Conservation (phyloP, 2,113 vertebrate genomes). For the Entomyzon cyanotis region DNA sequence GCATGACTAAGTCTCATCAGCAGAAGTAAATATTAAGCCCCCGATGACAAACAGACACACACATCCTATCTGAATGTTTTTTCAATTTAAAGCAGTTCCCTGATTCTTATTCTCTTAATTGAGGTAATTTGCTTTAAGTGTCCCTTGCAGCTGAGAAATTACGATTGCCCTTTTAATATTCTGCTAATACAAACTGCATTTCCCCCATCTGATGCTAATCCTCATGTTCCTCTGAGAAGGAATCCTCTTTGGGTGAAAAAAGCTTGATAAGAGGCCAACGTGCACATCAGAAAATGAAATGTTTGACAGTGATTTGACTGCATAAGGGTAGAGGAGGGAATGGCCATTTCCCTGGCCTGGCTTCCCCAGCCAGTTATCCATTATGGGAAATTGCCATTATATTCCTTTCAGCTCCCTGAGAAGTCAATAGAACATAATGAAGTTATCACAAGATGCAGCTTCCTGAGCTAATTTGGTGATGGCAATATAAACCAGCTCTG, state of each 20-base stretch:
- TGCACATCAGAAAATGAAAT: neutral
- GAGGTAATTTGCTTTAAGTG: constrained; percentile 47
- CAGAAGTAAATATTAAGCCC: constrained; percentile 80
- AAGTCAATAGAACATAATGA: constrained; percentile 36
- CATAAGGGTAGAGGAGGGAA: neutral
- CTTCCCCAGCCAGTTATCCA: neutral
- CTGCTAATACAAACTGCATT: neutral
- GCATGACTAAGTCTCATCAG: constrained; percentile 78
- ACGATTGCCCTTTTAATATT: constrained; percentile 52
- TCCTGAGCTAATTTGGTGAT: constrained; percentile 24
- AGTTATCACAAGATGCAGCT: constrained; percentile 39
- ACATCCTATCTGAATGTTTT: constrained; percentile 25
- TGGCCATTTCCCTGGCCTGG: neutral
- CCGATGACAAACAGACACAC: constrained; percentile 52
- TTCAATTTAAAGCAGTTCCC: neutral
- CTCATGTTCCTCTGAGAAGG: neutral
- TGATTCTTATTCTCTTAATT: constrained; percentile 47
- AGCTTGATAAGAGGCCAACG: neutral
- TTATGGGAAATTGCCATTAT: neutral
- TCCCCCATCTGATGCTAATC: neutral
- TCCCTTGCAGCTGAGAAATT: constrained; percentile 32
- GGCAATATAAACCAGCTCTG: neutral
- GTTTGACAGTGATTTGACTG: neutral
- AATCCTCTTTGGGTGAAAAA: neutral
- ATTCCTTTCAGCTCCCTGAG: constrained; percentile 9